Evolutionary conservation across 2,888 invertebrate genomes (phyloP), one percentile per base, ranked within the genome.

Genomic region (Anaspis maculata): DNA sequence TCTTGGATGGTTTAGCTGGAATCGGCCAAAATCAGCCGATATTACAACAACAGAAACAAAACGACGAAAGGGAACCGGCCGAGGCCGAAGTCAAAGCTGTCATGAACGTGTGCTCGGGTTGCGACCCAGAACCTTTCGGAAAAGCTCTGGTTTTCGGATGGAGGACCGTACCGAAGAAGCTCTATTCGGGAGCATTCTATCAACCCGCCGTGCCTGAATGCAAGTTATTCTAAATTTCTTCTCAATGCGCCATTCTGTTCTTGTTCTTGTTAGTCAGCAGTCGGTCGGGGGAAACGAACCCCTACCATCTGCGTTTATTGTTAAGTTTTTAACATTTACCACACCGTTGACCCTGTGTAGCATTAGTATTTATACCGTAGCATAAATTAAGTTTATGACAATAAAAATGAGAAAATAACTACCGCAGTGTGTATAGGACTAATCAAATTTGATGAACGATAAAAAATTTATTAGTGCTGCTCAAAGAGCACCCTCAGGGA

Each of bases 1-100:
- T 78, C 4, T 61, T 76, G 19, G 66, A 66, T 29, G 84, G 85
- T 1, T 67, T 85, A 14, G 79, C 83, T 1, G 80, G 77, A 33
- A 80, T 80, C 22, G 83, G 82, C 0, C 73, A 79, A 4, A 77
- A 77, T 41, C 58, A 73, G 27, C 73, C 75, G 1, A 68, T 76
- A 32, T 44, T 63, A 3, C 70, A 73, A 44, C 73, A 74, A 49
- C 66, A 76, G 42, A 77, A 74, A 39, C 69, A 77, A 47, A 69
- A 67, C 31, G 81, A 84, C 38, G 85, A 83, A 51, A 70, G 83
- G 24, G 87, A 87, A 51, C 85, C 86, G 0, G 87, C 87, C 1
- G 86, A 87, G 59, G 84, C 80, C 15, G 87, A 87, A 61, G 87
- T 87, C 0, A 79, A 72, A 48, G 82, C 82, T 6, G 84, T 87